Evolutionary conservation across 1,140 invertebrate genomes (phyloP).

Genomic region (Bombus difficillimus): DNA sequence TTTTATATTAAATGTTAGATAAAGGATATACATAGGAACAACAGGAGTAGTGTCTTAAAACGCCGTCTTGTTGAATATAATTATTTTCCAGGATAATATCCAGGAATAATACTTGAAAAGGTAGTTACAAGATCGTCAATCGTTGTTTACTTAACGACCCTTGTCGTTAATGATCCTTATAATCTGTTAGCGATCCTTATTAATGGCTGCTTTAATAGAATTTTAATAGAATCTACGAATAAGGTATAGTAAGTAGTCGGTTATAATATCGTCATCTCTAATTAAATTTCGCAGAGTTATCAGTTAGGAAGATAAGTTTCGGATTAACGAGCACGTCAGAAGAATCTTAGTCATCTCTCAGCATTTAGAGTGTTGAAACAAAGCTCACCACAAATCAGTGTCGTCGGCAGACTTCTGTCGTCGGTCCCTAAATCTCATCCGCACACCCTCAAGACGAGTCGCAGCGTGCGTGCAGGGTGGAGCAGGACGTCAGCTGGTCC

Average conservation of each 20-base stretch:
- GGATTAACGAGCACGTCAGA: slow-evolving; percentile 14
- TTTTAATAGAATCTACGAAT: neutral
- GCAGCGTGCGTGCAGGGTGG: slow-evolving; percentile 80
- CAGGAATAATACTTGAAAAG: no score
- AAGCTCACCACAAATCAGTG: slow-evolving; percentile 83
- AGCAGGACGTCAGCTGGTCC: slow-evolving; percentile 81
- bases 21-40: neutral
- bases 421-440: slow-evolving; percentile 82
- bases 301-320: neutral
- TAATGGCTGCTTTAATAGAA: neutral
- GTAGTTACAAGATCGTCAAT: no score
- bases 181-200: neutral
- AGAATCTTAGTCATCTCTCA: slow-evolving; percentile 61
- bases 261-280: neutral
- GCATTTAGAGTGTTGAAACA: slow-evolving; percentile 80
- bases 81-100: no score
- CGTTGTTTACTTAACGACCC: neutral
- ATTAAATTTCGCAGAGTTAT: neutral
- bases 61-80: neutral
- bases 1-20: neutral
- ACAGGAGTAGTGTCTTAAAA: neutral
- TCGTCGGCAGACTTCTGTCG: slow-evolving; percentile 80
- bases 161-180: neutral
- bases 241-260: neutral
- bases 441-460: slow-evolving; percentile 82